Conservation (phyloP, 2,797 vertebrate genomes). For the Naso thynnoides region DNA sequence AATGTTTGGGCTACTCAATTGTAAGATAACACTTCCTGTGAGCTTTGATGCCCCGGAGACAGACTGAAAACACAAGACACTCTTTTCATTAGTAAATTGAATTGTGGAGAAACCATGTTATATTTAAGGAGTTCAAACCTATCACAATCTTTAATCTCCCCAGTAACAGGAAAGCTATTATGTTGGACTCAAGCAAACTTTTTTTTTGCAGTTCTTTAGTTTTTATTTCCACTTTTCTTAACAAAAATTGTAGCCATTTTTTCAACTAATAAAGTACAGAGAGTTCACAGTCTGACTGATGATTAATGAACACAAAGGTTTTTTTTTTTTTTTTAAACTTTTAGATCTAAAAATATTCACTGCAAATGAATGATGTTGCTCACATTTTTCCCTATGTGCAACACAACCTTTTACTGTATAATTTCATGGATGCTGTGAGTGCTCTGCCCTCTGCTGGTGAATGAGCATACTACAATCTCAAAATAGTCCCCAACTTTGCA, state of each 20-base stretch:
- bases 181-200: too few relatives aligned
- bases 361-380: neutral
- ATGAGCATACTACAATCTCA: neutral
- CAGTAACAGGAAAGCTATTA: neutral
- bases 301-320: too few relatives aligned
- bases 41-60: conserved; percentile 94
- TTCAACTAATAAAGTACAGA: too few relatives aligned
- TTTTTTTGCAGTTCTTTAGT: too few relatives aligned
- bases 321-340: too few relatives aligned
- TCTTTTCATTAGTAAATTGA: conserved; percentile 10
- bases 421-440: neutral
- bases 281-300: too few relatives aligned
- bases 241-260: neutral
- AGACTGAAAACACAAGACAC: conserved; percentile 88
- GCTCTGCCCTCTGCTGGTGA: conserved; percentile 69
- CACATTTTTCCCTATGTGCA: neutral
- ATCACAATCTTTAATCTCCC: neutral
- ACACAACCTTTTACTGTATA: conserved; percentile 1
- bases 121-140: neutral
- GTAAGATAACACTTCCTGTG: conserved; percentile 94
- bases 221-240: too few relatives aligned
- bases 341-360: neutral
- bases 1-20: conserved; percentile 90
- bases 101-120: neutral
- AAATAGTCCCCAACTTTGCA: neutral